Base-by-base conservation (phyloP, 2,888 invertebrate genomes). In the Pemphredon lugubris region DNA sequence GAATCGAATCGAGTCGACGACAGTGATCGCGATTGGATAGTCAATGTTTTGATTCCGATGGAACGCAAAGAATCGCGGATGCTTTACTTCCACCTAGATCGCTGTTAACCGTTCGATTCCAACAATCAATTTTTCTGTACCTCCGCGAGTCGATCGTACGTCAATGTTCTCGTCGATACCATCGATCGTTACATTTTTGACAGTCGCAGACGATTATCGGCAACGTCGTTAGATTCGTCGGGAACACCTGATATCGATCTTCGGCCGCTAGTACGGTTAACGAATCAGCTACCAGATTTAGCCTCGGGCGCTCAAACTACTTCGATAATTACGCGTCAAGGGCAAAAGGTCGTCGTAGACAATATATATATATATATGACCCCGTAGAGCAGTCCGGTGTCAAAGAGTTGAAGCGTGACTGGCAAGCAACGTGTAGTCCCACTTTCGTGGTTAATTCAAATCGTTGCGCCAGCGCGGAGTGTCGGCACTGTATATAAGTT, bases 241-340 rank as follows among this genome's bases (percentile, higher is more conserved):
- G 51, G 37, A 57, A 53, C 60, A 42, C 14, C 58, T 32, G 67
- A 6, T 53, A 68, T 71, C 44, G 53, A 60, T 23, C 59, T 48
- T 51, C 42, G 20, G 32, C 47, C 32, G 14, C 4, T 23, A 14
- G 13, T 5, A 40, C 21, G 45, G 53, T 21, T 60, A 50, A 50
- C 58, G 48, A 73, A 70, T 59, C 53, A 32, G 40, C 63, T 40
- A 48, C 42, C 21, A 55, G 47, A 71, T 61, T 59, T 37, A 54
- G 59, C 47, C 39, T 47, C 13, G 37, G 32, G 55, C 50, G 40
- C 26, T 72, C 50, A 3, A 30, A 50, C 37, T 61, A 63, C 16
- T 50, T 68, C 72, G 75, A 75, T 78, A 78, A 78, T 77, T 77
- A 67, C 68, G 64, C 42, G 77, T 76, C 74, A 61, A 47, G 51